Conservation (phyloP, 2,113 vertebrate species). For the Gymnocephalus cernua region DNA sequence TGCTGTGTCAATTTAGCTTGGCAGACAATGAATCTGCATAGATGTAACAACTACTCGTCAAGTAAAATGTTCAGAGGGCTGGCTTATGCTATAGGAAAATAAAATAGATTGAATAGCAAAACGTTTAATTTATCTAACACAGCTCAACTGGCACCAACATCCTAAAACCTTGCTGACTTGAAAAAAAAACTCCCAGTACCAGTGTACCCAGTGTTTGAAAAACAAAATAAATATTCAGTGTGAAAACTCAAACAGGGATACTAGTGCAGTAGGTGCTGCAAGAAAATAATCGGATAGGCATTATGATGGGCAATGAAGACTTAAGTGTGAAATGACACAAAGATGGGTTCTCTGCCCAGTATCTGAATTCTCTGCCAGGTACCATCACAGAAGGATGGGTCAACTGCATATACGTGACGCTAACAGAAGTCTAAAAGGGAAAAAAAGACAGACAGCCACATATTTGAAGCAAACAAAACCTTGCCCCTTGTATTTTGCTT, state of each 20-base stretch:
- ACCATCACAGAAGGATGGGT: background rate
- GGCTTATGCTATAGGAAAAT: background rate
- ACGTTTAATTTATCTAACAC: background rate
- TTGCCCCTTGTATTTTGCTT: background rate
- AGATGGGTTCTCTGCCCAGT: background rate
- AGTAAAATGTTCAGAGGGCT: background rate
- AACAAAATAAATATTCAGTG: background rate
- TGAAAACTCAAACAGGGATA: background rate
- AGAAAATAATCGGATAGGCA: background rate
- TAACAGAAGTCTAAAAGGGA: background rate
- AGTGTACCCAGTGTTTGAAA: no score
- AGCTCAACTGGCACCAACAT: background rate
- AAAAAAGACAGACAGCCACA: background rate
- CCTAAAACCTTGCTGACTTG: background rate
- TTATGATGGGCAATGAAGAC: background rate
- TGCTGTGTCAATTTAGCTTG: conserved; percentile 6
- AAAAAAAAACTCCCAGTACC: conserved; percentile 2
- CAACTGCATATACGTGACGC: background rate
- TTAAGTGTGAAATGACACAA: background rate
- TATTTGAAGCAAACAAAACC: conserved; percentile 19
- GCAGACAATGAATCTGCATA: conserved; percentile 9
- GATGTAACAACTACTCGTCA: background rate
- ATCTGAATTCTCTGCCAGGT: background rate
- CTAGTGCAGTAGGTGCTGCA: no score
- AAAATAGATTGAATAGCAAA: background rate